Evolutionary conservation across 2,888 invertebrate species (phyloP).

Genomic region (Brachyopa scutellaris): DNA sequence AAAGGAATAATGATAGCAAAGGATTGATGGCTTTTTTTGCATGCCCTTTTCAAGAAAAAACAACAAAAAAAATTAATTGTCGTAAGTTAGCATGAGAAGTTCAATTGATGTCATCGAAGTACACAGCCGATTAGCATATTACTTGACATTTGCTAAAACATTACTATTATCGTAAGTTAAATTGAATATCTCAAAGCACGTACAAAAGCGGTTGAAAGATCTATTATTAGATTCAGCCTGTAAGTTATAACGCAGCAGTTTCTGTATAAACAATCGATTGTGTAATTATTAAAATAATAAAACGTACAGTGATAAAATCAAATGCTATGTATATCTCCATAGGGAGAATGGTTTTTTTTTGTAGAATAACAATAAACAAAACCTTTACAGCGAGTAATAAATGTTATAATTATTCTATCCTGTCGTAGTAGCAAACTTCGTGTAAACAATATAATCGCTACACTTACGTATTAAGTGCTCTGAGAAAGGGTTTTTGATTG

Average conservation of each 20-base stretch:
- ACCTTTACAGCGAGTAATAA: slow-evolving; percentile 2
- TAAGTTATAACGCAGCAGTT: slow-evolving; percentile 11
- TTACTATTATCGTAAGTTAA: slow-evolving; percentile 6
- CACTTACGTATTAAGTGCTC: too few relatives aligned
- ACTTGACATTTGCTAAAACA: slow-evolving; percentile 20
- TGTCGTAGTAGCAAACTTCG: too few relatives aligned
- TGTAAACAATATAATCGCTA: too few relatives aligned
- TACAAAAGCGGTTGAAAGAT: background rate
- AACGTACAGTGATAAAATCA: slow-evolving; percentile 3
- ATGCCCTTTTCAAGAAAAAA: background rate
- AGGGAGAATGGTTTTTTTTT: background rate
- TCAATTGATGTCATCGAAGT: slow-evolving; percentile 36
- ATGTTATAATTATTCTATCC: too few relatives aligned
- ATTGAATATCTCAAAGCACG: slow-evolving; percentile 29
- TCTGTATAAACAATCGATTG: slow-evolving; percentile 36
- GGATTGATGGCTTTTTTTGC: background rate
- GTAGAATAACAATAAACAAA: slow-evolving; percentile 1
- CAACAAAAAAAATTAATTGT: too few relatives aligned
- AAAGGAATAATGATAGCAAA: background rate
- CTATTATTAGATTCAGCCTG: slow-evolving; percentile 3
- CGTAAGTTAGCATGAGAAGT: slow-evolving; percentile 11
- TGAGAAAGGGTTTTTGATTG: too few relatives aligned
- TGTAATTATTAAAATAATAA: slow-evolving; percentile 8
- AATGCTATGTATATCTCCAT: background rate
- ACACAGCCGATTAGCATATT: slow-evolving; percentile 35